Conservation (phyloP, 2,113 vertebrate genomes). For the Eonycteris spelaea region DNA sequence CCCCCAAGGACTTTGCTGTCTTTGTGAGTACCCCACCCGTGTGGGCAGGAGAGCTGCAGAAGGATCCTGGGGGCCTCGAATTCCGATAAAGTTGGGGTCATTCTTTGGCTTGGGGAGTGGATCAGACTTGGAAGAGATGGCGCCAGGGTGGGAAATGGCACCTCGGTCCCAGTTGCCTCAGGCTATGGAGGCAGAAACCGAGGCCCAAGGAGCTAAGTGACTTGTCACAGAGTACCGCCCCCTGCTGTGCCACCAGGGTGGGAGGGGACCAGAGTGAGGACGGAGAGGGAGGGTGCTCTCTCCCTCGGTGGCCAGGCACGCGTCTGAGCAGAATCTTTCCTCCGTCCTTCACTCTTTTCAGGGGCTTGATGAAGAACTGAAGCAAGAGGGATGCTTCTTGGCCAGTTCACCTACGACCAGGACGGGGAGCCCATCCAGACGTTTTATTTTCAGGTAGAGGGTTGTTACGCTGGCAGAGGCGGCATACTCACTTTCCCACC, state of each 20-base stretch:
- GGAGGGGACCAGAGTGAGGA: neutral
- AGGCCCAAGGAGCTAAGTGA: neutral
- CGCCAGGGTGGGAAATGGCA: neutral
- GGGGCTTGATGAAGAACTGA: conserved; percentile 88
- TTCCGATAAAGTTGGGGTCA: neutral
- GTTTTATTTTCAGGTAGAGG: conserved; percentile 87
- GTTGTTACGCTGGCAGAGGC: fast-evolving
- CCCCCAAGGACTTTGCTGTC: conserved; percentile 92
- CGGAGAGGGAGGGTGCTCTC: neutral
- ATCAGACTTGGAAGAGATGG: neutral
- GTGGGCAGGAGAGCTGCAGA: fast-evolving
- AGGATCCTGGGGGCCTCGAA: too few relatives aligned
- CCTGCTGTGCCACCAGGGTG: neutral
- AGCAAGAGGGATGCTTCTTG: conserved; percentile 88
- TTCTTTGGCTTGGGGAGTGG: neutral
- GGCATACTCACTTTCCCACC: too few relatives aligned
- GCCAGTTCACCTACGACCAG: conserved; percentile 89
- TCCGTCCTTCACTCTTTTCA: conserved; percentile 57
- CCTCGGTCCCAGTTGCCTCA: neutral
- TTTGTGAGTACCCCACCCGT: conserved; percentile 86
- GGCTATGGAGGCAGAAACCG: neutral
- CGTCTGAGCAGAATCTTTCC: neutral
- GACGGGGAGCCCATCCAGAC: conserved; percentile 91
- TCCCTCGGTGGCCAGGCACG: fast-evolving
- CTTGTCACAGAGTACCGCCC: neutral